These are phyloP conservation scores for Brachionus plicatilis DNA, from an alignment of 1,140 invertebrate species.

Conservation along the genomic window DNA sequence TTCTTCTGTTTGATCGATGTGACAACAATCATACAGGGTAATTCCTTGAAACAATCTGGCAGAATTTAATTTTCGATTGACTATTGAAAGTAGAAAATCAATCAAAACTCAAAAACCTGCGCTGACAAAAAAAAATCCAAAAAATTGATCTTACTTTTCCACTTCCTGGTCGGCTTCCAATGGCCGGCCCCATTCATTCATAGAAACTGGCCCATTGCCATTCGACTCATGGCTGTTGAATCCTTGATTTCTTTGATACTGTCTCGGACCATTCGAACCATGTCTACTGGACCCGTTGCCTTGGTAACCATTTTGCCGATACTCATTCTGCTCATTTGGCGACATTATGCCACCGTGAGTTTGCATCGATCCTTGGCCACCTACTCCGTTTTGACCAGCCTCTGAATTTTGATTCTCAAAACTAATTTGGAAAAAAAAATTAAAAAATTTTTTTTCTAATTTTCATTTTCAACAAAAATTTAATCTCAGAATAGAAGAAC, in stretches of 20 bases:
- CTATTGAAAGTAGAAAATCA: not conserved
- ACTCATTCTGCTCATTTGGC: not conserved
- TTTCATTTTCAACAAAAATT: not conserved
- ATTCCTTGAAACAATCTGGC: not conserved
- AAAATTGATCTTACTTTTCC: not conserved
- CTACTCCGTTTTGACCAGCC: not conserved
- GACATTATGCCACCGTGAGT: not conserved
- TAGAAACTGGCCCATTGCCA: not conserved
- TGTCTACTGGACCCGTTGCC: not conserved
- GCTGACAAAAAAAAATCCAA: not conserved
- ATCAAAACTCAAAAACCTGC: constrained; percentile 37
- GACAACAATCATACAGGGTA: not conserved
- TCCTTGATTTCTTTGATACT: not conserved
- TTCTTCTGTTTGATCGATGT: constrained; percentile 10
- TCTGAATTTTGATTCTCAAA: not conserved
- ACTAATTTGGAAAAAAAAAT: not conserved
- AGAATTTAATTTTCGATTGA: constrained; percentile 28
- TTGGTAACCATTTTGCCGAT: not conserved
- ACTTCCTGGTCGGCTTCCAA: not conserved
- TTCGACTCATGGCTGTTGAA: not conserved
- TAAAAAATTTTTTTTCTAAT: not conserved
- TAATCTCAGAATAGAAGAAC: constrained; percentile 17
- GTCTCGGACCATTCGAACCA: not conserved
- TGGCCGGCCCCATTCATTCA: constrained; percentile 14
- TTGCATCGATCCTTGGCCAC: not conserved